A percentile compares a stretch with the other conserved stretches of the same genome.
phyloP scores from a whole-genome alignment of 2,888 invertebrate species.

The Stenchaetothrips biformis region DNA sequence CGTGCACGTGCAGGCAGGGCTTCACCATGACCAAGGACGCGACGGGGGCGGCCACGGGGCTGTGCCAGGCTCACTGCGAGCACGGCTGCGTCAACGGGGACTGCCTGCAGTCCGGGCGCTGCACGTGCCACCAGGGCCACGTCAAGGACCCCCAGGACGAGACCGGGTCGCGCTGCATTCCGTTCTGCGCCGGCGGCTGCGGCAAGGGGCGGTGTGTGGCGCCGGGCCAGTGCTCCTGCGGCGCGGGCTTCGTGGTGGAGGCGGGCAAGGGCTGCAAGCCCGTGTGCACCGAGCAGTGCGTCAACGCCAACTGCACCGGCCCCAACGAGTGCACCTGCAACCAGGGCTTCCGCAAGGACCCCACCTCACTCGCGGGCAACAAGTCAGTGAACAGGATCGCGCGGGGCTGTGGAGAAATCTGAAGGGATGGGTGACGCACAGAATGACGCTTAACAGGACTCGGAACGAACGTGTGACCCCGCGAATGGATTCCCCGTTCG shows the following conservation, averaged over 20 bases:
- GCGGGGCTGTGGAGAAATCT: too few species aligned
- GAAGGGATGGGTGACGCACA: too few species aligned
- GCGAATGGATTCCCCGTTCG: too few species aligned
- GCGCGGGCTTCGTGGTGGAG: conserved; percentile 47
- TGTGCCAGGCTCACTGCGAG: conserved; percentile 41
- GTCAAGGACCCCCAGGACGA: conserved; percentile 42
- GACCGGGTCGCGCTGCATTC: neutral
- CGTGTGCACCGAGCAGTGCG: conserved; percentile 57
- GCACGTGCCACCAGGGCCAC: conserved; percentile 52
- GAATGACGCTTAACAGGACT: too few species aligned
- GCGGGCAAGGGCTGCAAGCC: conserved; percentile 50
- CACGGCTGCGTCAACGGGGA: conserved; percentile 48
- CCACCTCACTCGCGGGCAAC: conserved; percentile 41
- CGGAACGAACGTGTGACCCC: too few species aligned
- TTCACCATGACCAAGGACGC: conserved; percentile 41
- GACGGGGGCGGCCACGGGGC: conserved; percentile 45
- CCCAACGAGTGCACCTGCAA: conserved; percentile 47
- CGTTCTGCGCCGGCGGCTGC: conserved; percentile 41
- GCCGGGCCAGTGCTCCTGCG: conserved; percentile 54
- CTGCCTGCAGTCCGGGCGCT: conserved; percentile 52
- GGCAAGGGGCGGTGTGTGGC: conserved; percentile 50
- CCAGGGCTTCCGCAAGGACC: conserved; percentile 46
- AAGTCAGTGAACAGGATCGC: conserved; percentile 49
- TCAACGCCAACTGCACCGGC: conserved; percentile 45
- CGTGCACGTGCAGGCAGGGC: conserved; percentile 45